These are phyloP conservation scores for Chaetogeoica ovagalla DNA, from an alignment of 2,888 invertebrate species.

Conservation along the genomic window DNA sequence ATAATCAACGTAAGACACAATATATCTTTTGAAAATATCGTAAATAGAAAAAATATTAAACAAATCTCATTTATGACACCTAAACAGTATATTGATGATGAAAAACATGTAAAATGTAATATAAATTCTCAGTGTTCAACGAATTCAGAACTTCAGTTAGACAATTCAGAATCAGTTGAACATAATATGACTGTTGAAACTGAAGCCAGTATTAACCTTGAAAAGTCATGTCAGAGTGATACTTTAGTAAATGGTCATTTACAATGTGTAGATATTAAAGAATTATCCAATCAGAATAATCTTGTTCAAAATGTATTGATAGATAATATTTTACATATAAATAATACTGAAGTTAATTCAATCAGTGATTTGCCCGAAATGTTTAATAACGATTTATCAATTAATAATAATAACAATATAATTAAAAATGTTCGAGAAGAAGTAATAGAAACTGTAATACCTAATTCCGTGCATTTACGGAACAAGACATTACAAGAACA, in stretches of 20 bases:
- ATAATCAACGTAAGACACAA: background rate
- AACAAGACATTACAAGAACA: slow-evolving; percentile 6
- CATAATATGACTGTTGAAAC: background rate
- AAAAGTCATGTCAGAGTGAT: background rate
- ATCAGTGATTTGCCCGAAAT: background rate
- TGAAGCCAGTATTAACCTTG: background rate
- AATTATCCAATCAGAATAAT: slow-evolving; percentile 5
- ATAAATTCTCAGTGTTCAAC: background rate
- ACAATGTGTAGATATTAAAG: background rate
- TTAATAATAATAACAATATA: slow-evolving; percentile 25
- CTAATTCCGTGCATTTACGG: slow-evolving; percentile 17
- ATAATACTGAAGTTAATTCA: slow-evolving; percentile 6
- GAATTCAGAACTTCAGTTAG: slow-evolving; percentile 2
- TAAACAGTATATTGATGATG: background rate
- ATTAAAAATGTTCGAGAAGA: slow-evolving; percentile 18
- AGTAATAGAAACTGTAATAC: background rate
- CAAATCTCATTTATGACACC: background rate
- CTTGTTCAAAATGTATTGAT: slow-evolving; percentile 19
- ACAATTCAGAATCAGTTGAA: background rate
- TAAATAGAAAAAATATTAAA: slow-evolving; percentile 27
- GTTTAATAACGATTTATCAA: slow-evolving; percentile 6
- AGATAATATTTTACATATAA: slow-evolving; percentile 6
- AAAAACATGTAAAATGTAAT: background rate
- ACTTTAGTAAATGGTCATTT: slow-evolving; percentile 2
- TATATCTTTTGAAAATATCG: slow-evolving; percentile 23